phyloP scores from a whole-genome alignment of 2,797 vertebrate genomes.

The Pelodytes ibericus region DNA sequence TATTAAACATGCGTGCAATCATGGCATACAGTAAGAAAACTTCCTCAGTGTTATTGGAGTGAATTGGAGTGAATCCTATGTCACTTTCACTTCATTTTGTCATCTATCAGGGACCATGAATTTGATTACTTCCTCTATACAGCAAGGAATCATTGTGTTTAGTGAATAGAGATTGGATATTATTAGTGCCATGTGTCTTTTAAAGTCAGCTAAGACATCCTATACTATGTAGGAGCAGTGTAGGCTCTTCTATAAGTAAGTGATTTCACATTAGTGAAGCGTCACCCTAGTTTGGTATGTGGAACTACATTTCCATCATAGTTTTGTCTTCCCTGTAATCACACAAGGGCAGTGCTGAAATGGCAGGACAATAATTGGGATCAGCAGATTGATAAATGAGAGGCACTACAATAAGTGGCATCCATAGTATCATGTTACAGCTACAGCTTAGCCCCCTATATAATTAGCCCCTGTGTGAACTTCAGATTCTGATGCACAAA shows the following conservation, averaged over 20 bases:
- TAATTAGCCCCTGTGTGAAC: constrained; percentile 45
- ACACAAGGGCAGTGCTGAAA: constrained; percentile 8
- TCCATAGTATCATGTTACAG: constrained; percentile 38
- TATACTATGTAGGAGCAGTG: neutral
- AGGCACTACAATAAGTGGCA: constrained; percentile 13
- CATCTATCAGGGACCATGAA: too few species aligned
- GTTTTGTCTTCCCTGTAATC: neutral
- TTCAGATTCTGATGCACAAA: constrained; percentile 41
- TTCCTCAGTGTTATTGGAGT: too few species aligned
- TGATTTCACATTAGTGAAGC: neutral
- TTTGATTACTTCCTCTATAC: too few species aligned
- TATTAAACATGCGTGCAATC: too few species aligned
- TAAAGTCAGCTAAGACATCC: neutral
- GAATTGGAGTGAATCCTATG: too few species aligned
- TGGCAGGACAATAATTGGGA: constrained; percentile 19
- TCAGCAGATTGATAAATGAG: constrained; percentile 37
- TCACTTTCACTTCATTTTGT: too few species aligned
- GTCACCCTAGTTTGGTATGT: neutral
- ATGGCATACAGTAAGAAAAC: too few species aligned
- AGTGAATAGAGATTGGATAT: too few species aligned
- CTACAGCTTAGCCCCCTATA: constrained; percentile 9
- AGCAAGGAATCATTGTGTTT: too few species aligned
- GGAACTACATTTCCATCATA: neutral
- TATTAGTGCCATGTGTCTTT: too few species aligned
- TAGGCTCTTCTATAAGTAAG: neutral